Base-by-base conservation (phyloP, 2,113 vertebrate species). In the Prolemur simus region DNA sequence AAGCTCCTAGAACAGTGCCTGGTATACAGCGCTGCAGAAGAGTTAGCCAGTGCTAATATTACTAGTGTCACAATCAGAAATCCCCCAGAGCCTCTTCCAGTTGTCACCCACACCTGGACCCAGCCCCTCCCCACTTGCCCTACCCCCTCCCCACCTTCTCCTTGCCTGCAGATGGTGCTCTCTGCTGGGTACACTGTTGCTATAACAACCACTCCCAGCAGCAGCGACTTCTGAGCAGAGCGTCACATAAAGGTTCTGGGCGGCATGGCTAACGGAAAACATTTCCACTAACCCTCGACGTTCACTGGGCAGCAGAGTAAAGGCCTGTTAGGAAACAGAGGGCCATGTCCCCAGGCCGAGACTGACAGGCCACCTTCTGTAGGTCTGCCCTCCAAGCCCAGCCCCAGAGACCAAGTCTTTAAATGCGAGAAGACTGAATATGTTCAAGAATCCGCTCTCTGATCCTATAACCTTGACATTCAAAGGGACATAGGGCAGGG, bases 171-270 rank as follows among this genome's bases (percentile, higher is more conserved):
- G 92, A 78, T 60, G 74, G 87, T 76, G 76, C 76, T 85, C 74
- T 90, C 94, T 25, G 42, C 58, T 81, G 71, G 29, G 47, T 77
- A 45, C 66, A 58, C 54, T 27, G 97, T 95, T 96, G 87, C 97
- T 93, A 89, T 98, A 69, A 89, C 97, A 98, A 97, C 95, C 81
- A 18, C 56, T 56, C 78, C 54, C 10, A 10, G 91, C 64, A 69
- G 74, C 77, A 37, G 66, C 1, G 6, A 21, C 52, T 18, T 88
- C 47, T 45, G 91, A 92, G 82, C 87, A 39, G n/a, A 52, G 45
- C 42, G 52, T 58, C 87, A 37, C 9, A 4, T 5, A 23, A 37
- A 87, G 17, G 80, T 58, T 77, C 82, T 81, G 86, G 49, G 80
- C 87, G 23, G 77, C 60, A 13, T 93, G 17, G 0, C 17, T 47